Conservation (phyloP, 2,888 invertebrate species). For the Bombyx huttoni region DNA sequence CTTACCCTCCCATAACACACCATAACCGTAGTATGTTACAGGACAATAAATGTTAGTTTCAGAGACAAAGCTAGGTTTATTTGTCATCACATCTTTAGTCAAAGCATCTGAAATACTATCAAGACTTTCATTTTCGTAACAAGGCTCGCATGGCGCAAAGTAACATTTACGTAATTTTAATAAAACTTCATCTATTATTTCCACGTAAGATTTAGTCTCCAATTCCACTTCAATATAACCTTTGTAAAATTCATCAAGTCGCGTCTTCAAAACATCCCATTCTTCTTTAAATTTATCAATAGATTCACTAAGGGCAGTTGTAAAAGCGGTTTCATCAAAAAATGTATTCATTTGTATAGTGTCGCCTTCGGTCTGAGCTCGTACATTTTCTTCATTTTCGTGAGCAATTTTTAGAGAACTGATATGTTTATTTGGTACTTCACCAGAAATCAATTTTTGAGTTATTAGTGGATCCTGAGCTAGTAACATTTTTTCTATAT, state of each 20-base stretch:
- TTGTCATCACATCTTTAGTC: constrained; percentile 30
- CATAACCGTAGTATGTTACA: constrained; percentile 64
- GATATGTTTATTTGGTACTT: neutral
- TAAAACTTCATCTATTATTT: constrained; percentile 44
- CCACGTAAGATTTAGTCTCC: constrained; percentile 47
- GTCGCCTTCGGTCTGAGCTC: neutral
- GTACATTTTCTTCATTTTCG: too few species aligned
- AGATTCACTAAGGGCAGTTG: constrained; percentile 25
- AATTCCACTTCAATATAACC: constrained; percentile 56
- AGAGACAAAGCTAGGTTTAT: constrained; percentile 56
- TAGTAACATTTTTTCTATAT: constrained; percentile 29
- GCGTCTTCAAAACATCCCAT: constrained; percentile 46
- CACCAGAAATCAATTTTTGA: neutral
- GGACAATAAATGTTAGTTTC: constrained; percentile 75
- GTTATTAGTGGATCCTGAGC: constrained; percentile 40
- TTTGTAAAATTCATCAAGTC: constrained; percentile 48
- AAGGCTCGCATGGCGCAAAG: constrained; percentile 23
- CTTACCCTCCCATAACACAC: constrained; percentile 75
- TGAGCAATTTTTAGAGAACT: neutral
- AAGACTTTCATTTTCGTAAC: constrained; percentile 18
- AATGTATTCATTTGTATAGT: neutral
- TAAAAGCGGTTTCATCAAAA: constrained; percentile 12
- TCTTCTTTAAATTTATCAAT: constrained; percentile 47
- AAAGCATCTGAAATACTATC: constrained; percentile 10
- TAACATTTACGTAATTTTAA: constrained; percentile 42